A percentile compares a stretch with the other conserved stretches of the same genome.
phyloP scores from a whole-genome alignment of 2,113 vertebrate species.

The Nesogale talazaci region DNA sequence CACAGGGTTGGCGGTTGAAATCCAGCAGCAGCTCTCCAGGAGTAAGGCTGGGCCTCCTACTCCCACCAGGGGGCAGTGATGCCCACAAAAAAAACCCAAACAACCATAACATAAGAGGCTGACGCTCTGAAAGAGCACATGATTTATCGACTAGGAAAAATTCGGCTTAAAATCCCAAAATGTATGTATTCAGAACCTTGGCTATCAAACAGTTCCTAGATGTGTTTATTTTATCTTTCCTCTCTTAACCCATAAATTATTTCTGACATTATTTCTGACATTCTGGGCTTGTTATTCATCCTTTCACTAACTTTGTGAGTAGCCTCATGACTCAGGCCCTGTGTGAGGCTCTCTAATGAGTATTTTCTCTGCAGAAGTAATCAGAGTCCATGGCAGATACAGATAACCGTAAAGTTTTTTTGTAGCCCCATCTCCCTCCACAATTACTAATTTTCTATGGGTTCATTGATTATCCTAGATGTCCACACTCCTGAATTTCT shows the following conservation, averaged over 20 bases:
- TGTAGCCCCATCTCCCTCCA: background rate
- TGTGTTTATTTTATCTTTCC: background rate
- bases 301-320: background rate
- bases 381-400: fast-evolving
- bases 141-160: background rate
- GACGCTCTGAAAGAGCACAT: background rate
- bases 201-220: background rate
- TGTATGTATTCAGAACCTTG: background rate
- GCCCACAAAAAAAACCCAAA: too few species aligned
- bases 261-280: background rate
- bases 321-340: background rate
- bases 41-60: too few species aligned
- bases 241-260: background rate
- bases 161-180: background rate
- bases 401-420: background rate
- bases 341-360: background rate
- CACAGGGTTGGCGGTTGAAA: too few species aligned
- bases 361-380: background rate
- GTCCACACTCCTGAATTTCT: background rate
- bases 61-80: too few species aligned
- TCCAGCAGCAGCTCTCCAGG: too few species aligned
- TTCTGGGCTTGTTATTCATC: background rate
- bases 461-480: background rate
- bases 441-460: background rate
- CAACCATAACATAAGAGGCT: background rate